These are phyloP conservation scores for Campoletis sonorensis DNA, from an alignment of 1,140 invertebrate genomes.

Conservation along the genomic window DNA sequence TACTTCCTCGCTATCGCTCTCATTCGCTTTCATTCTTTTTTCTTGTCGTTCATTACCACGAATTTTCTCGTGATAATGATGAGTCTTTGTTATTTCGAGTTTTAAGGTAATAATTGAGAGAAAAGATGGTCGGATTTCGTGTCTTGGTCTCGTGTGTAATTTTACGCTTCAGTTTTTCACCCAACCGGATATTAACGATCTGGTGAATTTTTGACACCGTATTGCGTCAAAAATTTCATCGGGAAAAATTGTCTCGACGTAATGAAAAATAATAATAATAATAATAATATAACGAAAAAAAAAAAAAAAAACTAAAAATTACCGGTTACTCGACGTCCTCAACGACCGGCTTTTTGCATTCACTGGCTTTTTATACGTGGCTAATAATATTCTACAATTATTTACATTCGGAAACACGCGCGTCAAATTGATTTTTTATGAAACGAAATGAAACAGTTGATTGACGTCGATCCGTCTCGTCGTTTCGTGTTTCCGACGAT, in stretches of 20 bases:
- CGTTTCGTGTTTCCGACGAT: slow-evolving; percentile 4
- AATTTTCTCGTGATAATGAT: neutral
- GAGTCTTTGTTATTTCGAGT: slow-evolving; percentile 8
- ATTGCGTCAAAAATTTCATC: no score
- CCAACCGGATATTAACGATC: no score
- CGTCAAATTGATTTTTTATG: no score
- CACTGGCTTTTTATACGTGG: slow-evolving; percentile 42
- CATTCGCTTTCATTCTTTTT: slow-evolving; percentile 51
- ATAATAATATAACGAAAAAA: no score
- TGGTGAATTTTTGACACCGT: no score
- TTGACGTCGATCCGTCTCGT: neutral
- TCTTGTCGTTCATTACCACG: slow-evolving; percentile 44
- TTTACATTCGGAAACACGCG: slow-evolving; percentile 52
- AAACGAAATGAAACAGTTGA: no score
- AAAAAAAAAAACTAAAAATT: neutral
- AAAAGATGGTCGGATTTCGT: neutral
- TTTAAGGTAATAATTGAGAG: neutral
- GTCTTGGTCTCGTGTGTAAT: neutral
- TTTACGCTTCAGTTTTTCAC: neutral
- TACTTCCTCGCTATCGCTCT: neutral
- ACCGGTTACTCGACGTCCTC: no score
- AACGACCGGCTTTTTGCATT: no score
- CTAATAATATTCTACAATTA: slow-evolving; percentile 65
- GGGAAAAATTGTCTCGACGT: no score
- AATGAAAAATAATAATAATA: slow-evolving; percentile 28